Evolutionary conservation across 92 coral and sea anemone genomes (phyloP), one percentile per base, ranked within the genome.

Genomic region (Isaurus tuberculatus): DNA sequence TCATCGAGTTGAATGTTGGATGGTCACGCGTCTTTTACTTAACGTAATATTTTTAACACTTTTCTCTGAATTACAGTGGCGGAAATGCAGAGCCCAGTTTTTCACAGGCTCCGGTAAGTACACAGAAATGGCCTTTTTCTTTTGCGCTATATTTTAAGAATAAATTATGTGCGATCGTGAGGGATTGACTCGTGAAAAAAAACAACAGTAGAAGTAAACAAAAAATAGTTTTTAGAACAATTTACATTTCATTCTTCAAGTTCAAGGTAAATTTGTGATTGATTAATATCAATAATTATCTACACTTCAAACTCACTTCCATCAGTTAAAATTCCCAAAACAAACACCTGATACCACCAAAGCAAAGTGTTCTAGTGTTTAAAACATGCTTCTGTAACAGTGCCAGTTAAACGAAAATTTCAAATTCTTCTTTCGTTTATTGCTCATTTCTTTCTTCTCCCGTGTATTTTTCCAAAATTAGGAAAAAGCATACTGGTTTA

Each of bases 61-160:
- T 15, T 20, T 26, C 11, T 34, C 20, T 5, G 11, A 75, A 55
- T 55, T 77, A n/a, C 55, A 77, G 82, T 77, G 82, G 82, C 82
- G 70, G 27, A 77, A 34, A 27, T 77, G 82, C 27, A 42, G 70
- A 33, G 82, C 70, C 0, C 82, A 77, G 53, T 77, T 77, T 53
- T 20, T 19, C 46, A 30, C 40, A 5, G 49, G 17, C 11, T 30
- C 68, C 15, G 81, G 81, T 75, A 32, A 53, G 48, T 75, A n/a
- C 31, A 75, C 4, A 36, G 19, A 16, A 44, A 55, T 15, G 5
- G 8, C 20, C 25, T 17, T 19, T 22, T 17, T 55, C 63, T 17
- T 6, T 40, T 40, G 63, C 25, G 14, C 6, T 17, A 17, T 7
- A 53, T 16, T 3, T 53, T 53, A 16, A 53, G 16, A 2, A 11